Evolutionary conservation across 2,797 vertebrate genomes (phyloP), one percentile per base, ranked within the genome.

Genomic region (Phalloptychus januarius): DNA sequence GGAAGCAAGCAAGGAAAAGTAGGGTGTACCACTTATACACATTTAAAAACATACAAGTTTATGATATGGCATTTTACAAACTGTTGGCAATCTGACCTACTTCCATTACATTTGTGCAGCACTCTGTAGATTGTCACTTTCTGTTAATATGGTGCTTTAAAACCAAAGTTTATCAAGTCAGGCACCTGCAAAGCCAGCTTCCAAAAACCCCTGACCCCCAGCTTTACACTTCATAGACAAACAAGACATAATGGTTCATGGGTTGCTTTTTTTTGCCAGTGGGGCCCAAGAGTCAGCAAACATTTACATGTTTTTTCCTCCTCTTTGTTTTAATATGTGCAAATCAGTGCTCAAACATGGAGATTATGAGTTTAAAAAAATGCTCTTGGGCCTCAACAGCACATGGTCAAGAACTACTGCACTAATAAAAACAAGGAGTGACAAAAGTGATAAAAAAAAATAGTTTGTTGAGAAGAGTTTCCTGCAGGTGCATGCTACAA

Each of bases 401-500:
- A 85, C 76, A 74, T 83, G 77, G 54, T 73, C 76, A 76, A 81
- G 84, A 91, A 88, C 81, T 80, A 91, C 63, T 25, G 54, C 71
- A 78, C 78, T 77, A 91, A 71, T 79, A 84, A 90, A 50, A 87
- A 83, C 42, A 72, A 86, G 75, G 74, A 88, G 79, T 80, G 80
- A 90, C 33, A 42, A 36, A 79, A 71, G 71, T 77, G 7, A 63
- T 75, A 40, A 25, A 81, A 86, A 78, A 74, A 25, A 56, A 28
- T 1, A 10, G 77, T 86, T 80, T 84, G 87, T 84, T 83, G 77
- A 88, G 79, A 80, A 77, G 33, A 65, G 79, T 44, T 88, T 91
- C 85, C 90, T 89, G 91, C 86, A 89, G 88, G 85, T 92, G 88
- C 91, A 92, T 94, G 95, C 93, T 94, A 95, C 92, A 88, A 91